phyloP scores from a whole-genome alignment of 2,797 vertebrate species.

The Mustela erminea region DNA sequence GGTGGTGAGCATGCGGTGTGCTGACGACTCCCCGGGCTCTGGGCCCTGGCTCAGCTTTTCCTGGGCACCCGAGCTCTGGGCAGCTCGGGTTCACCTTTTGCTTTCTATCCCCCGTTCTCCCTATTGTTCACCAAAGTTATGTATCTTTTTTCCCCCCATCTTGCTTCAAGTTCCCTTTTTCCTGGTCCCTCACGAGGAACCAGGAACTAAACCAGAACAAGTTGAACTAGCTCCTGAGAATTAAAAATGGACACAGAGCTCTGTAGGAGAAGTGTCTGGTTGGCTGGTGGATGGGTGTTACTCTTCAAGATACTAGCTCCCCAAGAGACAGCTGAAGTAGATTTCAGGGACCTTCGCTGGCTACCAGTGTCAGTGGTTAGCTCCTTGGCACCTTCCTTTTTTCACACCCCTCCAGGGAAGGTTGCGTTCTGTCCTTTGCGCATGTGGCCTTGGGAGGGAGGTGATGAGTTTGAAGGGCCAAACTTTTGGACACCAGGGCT shows the following conservation, averaged over 20 bases:
- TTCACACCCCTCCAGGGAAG: background rate
- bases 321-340: background rate
- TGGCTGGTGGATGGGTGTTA: background rate
- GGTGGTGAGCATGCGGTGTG: too few relatives aligned
- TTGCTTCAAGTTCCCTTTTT: slow-evolving; percentile 34
- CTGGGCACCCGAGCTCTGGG: background rate
- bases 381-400: background rate
- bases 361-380: background rate
- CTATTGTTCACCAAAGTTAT: background rate
- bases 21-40: background rate
- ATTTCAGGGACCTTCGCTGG: background rate
- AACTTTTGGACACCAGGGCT: background rate
- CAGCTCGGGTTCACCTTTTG: slow-evolving; percentile 16
- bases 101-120: background rate
- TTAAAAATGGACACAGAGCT: slow-evolving; percentile 6
- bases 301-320: background rate
- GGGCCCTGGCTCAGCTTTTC: slow-evolving; percentile 16
- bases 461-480: background rate
- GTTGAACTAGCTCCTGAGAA: slow-evolving; percentile 64
- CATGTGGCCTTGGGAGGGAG: slow-evolving; percentile 20
- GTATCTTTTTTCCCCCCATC: background rate
- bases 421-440: background rate
- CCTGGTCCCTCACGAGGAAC: slow-evolving; percentile 47
- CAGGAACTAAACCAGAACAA: slow-evolving; percentile 67
- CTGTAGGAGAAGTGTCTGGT: background rate